Base-by-base conservation (phyloP, 2,888 invertebrate species). In the Platerodrilus igneus region DNA sequence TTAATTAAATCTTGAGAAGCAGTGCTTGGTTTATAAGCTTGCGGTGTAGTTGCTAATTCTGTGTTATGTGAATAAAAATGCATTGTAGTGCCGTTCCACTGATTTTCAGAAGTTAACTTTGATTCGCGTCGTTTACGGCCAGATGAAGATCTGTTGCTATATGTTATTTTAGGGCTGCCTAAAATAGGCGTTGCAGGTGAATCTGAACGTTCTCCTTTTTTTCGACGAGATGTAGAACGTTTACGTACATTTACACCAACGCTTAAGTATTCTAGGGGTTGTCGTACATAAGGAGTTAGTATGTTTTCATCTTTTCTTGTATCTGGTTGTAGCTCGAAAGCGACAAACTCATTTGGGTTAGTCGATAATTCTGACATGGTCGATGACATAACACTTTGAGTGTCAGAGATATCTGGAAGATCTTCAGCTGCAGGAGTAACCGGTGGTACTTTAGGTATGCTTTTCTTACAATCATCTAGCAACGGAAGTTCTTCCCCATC, bases 1-100 rank as follows among this genome's bases (percentile, higher is more conserved):
- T 84, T 85, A 62, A 87, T 83, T 50, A 90, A 80, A 56, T 88
- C 87, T 59, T 87, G 86, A 7, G 88, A 86, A 4, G 87, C 88
- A 5, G 83, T 76, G 65, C 86, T 85, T 3, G 77, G 76, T 52
- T 74, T 75, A 56, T 74, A 78, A 43, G 76, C 76, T 7, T 61
- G 35, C 52, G 58, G 41, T 2, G 78, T 77, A 1, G 77, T 75
- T 1, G 79, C 77, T 1, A 79, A 77, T 36, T 76, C 72, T 4
- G 64, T 37, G 41, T 60, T 64, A 8, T 58, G 47, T 1, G 65
- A 64, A 63, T 79, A 85, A 58, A 84, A 81, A 42, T 83, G 79
- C 53, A 83, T 63, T 1, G 84, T 81, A 34, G 75, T 76, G 3
- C 85, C 85, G 60, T 84, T 85, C 82, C 85, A 84, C 34, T 76